Evolutionary conservation across 2,113 vertebrate species (phyloP), one percentile per base, ranked within the genome.

Genomic region (Hystrix cristata): DNA sequence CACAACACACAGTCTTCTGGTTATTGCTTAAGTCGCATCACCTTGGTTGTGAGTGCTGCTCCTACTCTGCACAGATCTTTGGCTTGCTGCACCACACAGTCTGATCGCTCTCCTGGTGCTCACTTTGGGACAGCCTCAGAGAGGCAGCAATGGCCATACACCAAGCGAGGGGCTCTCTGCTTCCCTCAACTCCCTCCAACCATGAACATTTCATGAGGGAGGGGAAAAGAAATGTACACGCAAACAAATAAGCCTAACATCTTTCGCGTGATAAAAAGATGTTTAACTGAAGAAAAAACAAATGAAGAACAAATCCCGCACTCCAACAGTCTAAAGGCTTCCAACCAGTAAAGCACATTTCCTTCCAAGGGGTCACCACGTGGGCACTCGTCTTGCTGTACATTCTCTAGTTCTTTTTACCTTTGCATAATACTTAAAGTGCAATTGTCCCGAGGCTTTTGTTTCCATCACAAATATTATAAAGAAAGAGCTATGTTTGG

Each of bases 61-160:
- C 82, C 96, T 43, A 51, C 67, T 78, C 93, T 46, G 72, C 88
- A 96, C 84, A 34, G 84, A 95, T 99, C 98, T 99, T 99, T 99
- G 99, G 98, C 98, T 96, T 98, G 95, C 98, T 98, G 64, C 90
- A 97, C 97, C 91, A 53, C 21, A 5, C 9, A 87, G 89, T 16
- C 60, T 69, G 94, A 95, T 48, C 1, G 74, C 85, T 95, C 53
- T 18, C 1, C 72, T 15, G 31, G 87, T 21, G 1, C 81, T 34
- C 15, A 43, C 31, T 64, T 59, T 88, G 91, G 80, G 83, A 83
- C 43, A 79, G 62, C 87, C 96, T 76, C 72, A 1, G 31, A 12
- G 87, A 89, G 82, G 81, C 51, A 2, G 34, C 82, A 2, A 23
- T 93, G 79, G 83, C 74, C 87, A 43, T 10, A 3, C 19, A 38